Evolutionary conservation across 2,888 invertebrate species (phyloP), one percentile per base, ranked within the genome.

Genomic region (Hydrotaea cyrtoneurina): DNA sequence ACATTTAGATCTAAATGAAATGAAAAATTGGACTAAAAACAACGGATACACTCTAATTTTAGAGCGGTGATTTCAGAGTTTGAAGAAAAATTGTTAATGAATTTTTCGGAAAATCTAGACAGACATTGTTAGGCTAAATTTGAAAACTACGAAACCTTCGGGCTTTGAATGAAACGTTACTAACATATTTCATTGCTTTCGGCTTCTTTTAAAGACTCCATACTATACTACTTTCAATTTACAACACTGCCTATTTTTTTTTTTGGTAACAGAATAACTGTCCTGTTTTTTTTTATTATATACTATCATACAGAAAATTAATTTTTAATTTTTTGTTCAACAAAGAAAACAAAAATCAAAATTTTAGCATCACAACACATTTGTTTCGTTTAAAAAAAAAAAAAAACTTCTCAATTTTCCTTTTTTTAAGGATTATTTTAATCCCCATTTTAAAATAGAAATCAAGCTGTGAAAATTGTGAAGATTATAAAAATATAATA

Each of bases 381-480:
- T 59, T 23, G 36, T 80, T 74, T 78, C 46, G n/a, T n/a, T n/a
- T n/a, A n/a, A n/a, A n/a, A n/a, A n/a, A n/a, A n/a, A 78, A 53
- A 55, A 46, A 50, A 13, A 78, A 78, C 78, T 84, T 81, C 80
- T 81, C 82, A 85, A 82, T 77, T 80, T 84, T 82, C 81, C 80
- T n/a, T 21, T 15, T 26, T 57, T 57, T 31, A 31, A 4, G 19
- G 21, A 2, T 17, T 53, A 17, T 15, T 76, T 83, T 74, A 59
- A 23, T 10, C 64, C 77, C 21, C 23, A 11, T 19, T 64, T 66
- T 39, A 21, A 46, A 57, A 80, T 17, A 75, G 62, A 82, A 79
- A 73, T 62, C 53, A 79, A 76, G 85, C 86, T 86, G 85, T 86
- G 86, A 86, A 78, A 83, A 81, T 85, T 85, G 83, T 86, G 85